A percentile compares a stretch with the other conserved stretches of the same genome.
Evolutionary conservation across 2,113 vertebrate species (phyloP).

Genomic region (Mola mola): DNA sequence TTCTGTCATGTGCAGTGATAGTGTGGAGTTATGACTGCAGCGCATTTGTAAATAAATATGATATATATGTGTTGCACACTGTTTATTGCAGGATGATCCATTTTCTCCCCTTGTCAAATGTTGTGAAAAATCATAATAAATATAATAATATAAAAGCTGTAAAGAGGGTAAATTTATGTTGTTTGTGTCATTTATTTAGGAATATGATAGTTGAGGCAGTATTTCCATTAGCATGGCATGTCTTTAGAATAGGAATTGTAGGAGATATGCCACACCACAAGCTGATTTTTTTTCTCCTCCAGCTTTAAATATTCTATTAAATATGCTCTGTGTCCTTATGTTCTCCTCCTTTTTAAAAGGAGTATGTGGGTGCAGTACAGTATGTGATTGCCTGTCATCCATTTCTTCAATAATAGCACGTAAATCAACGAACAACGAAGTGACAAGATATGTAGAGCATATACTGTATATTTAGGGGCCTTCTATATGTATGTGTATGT

Average conservation of each 20-base stretch:
- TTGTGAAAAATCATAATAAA: no score
- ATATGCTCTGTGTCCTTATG: neutral
- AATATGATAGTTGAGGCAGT: neutral
- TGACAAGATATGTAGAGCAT: no score
- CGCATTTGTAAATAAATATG: no score
- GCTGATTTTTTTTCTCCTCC: conserved; percentile 1
- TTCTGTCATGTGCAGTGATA: neutral
- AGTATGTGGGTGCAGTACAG: neutral
- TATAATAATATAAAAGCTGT: no score
- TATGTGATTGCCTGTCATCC: no score
- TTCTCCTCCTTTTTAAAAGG: neutral
- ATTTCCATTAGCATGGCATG: no score
- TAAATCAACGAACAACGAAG: conserved; percentile 8
- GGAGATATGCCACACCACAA: neutral
- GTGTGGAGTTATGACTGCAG: neutral
- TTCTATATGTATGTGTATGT: no score
- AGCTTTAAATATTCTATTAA: conserved; percentile 6
- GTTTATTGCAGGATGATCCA: no score
- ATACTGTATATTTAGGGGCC: no score
- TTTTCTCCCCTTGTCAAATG: neutral
- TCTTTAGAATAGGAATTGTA: neutral
- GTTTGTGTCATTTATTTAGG: neutral
- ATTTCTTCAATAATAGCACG: conserved; percentile 20
- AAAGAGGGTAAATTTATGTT: no score
- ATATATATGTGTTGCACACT: no score